Evolutionary conservation across 2,888 invertebrate genomes (phyloP).

Genomic region (Notodonta dromedarius): DNA sequence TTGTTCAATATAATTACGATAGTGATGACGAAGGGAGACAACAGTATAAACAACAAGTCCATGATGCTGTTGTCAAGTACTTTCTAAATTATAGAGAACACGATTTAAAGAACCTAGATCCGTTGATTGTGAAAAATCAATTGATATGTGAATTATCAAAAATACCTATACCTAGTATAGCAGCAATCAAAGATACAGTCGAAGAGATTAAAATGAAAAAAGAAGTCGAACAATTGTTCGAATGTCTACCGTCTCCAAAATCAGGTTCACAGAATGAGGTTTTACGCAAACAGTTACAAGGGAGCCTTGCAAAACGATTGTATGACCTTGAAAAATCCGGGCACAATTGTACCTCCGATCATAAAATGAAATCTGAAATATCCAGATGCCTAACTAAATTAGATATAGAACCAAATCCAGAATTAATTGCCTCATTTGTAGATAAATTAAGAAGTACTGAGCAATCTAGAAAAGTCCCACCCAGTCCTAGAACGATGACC

Average conservation of each 20-base stretch:
- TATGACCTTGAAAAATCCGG: slow-evolving; percentile 53
- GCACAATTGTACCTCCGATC: slow-evolving; percentile 39
- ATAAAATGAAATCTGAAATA: slow-evolving; percentile 55
- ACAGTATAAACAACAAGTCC: slow-evolving; percentile 48
- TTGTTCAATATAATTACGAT: slow-evolving; percentile 52
- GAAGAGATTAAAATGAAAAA: slow-evolving; percentile 58
- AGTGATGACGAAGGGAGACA: slow-evolving; percentile 44
- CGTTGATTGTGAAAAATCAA: slow-evolving; percentile 51
- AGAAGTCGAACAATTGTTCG: slow-evolving; percentile 55
- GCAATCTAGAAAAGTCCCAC: slow-evolving; percentile 35
- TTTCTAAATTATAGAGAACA: slow-evolving; percentile 29
- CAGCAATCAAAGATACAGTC: slow-evolving; percentile 49
- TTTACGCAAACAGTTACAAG: slow-evolving; percentile 39
- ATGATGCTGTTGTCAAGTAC: slow-evolving; percentile 46
- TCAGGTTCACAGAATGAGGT: slow-evolving; percentile 28
- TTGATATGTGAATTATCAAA: slow-evolving; percentile 59
- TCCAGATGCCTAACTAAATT: slow-evolving; percentile 48
- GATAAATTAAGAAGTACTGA: slow-evolving; percentile 47
- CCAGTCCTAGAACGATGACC: not conserved
- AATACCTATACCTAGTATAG: slow-evolving; percentile 50
- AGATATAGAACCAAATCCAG: slow-evolving; percentile 31
- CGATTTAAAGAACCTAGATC: slow-evolving; percentile 29
- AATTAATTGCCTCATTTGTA: slow-evolving; percentile 48
- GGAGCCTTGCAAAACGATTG: slow-evolving; percentile 52
- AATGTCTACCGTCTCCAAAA: slow-evolving; percentile 35